Evolutionary conservation across 2,797 vertebrate genomes (phyloP), one percentile per base, ranked within the genome.

Genomic region (Catamblyrhynchus diadema): DNA sequence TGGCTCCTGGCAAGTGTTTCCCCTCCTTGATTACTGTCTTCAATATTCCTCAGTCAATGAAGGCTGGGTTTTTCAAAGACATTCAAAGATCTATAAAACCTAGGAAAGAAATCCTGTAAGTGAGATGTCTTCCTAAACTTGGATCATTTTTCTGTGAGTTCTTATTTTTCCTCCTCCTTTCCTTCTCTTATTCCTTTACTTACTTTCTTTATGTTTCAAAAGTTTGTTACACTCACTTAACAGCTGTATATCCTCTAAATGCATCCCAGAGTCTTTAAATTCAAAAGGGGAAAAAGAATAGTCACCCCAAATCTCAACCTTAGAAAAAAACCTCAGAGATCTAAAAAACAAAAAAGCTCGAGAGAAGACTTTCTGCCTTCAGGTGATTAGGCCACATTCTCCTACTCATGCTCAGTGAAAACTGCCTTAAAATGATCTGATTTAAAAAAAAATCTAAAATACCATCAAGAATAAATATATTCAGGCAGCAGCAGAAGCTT

Each of bases 251-350:
- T 19, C 7, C 14, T 60, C 51, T 72, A 50, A 81, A 71, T 53
- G 9, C 20, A 57, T 6, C 10, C 5, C 16, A 60, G 10, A 33
- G 5, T 37, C 28, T 45, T 87, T 37, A 66, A 62, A 41, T 39
- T 48, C 6, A 45, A 71, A 69, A 2, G 0, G 9, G 7, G 1
- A 0, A 1, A 24, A 73, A 54, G 37, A 70, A 5, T 6, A 24
- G 0, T 25, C 4, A 54, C 3, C 1, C 14, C 19, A 42, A 73
- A 37, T 23, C 21, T 74, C 69, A 41, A 33, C 3, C 21, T 60
- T 45, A 33, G 22, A 1, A 65, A 78, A 51, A 23, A 13, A 3
- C 22, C 51, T 51, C 9, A 54, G 53, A 67, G 3, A 14, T 17
- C 8, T 65, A 12, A 51, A 59, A 45, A 33, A 1, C 6, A 39